Base-by-base conservation (phyloP, 1,140 invertebrate species). In the Drosophila neocordata region DNA sequence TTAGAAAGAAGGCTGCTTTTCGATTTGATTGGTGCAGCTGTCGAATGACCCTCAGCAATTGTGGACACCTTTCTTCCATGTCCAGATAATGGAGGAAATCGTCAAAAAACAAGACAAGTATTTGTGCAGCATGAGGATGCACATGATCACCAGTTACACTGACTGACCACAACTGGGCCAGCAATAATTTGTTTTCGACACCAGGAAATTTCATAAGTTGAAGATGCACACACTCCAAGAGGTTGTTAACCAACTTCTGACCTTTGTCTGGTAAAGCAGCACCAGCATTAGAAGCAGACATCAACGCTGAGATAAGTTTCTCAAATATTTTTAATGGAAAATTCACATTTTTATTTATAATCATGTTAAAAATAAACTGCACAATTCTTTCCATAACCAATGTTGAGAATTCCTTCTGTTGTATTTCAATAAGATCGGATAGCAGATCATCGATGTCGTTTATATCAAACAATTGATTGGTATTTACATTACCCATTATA, bases 21-120 rank as follows among this genome's bases (percentile, higher is more conserved):
- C 85, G 82, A 4, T 75, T 59, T 0, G 89, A 90, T 31, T 72
- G 74, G 20, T 87, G 22, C 2, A 85, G 15, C 9, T 53, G 56
- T 8, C 69, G 65, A 1, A 71, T 69, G 5, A 88, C 20, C 4
- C 11, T 34, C 11, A 70, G 48, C 0, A 88, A 31, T 15, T 85
- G 51, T 0, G 24, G 9, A 0, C 55, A 70, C 31, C 27, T 24
- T 24, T 52, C 71, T 12, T 81, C 62, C 1, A 24, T 6, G 0
- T 70, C n/a, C 2, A 48, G 7, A 3, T 11, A 3, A 12, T 11
- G 34, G 12, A 12, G 15, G 8, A 48, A 48, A 9, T 48, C 8
- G n/a, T 48, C 41, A 18, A 9, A 20, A 9, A 48, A 12, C 15
- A 3, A 13, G 4, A 41, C 13, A 15, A 15, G 13, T 15, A 41